Percentiles rank a stretch among this genome's conserved stretches.
phyloP scores from a whole-genome alignment of 2,888 invertebrate genomes.

The Tetranychus piercei region DNA sequence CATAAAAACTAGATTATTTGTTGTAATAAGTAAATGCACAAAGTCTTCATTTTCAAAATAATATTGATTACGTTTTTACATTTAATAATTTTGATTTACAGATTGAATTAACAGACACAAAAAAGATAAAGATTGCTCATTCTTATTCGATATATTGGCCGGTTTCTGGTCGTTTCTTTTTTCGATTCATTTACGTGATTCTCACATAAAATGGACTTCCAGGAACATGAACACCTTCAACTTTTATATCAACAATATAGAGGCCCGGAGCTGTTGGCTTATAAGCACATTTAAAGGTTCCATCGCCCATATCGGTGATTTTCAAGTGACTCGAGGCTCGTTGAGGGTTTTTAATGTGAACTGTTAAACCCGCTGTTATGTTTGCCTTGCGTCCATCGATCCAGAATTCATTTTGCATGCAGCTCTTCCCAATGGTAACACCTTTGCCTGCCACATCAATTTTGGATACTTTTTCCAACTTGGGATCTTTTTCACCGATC shows the following conservation, averaged over 20 bases:
- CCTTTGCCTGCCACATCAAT: slow-evolving; percentile 12
- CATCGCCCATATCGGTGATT: slow-evolving; percentile 15
- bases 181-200: not conserved
- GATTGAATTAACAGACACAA: no score
- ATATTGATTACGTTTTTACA: no score
- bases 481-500: slow-evolving; percentile 13
- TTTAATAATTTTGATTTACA: no score
- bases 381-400: slow-evolving; percentile 13
- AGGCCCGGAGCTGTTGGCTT: slow-evolving; percentile 10
- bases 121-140: no score
- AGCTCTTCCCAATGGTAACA: slow-evolving; percentile 7
- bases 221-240: slow-evolving; percentile 16
- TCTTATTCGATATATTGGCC: no score
- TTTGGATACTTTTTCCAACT: not conserved
- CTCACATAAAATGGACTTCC: slow-evolving; percentile 14
- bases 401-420: slow-evolving; percentile 14
- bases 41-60: no score
- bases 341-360: slow-evolving; percentile 13
- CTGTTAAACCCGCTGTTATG: slow-evolving; percentile 8
- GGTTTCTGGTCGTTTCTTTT: not conserved
- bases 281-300: slow-evolving; percentile 13
- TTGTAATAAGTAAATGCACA: no score
- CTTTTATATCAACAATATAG: slow-evolving; percentile 12
- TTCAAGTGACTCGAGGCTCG: slow-evolving; percentile 10
- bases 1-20: no score